Percentiles rank a stretch among this genome's conserved stretches.
phyloP scores from a whole-genome alignment of 2,113 vertebrate species.

The Nesoenas mayeri region DNA sequence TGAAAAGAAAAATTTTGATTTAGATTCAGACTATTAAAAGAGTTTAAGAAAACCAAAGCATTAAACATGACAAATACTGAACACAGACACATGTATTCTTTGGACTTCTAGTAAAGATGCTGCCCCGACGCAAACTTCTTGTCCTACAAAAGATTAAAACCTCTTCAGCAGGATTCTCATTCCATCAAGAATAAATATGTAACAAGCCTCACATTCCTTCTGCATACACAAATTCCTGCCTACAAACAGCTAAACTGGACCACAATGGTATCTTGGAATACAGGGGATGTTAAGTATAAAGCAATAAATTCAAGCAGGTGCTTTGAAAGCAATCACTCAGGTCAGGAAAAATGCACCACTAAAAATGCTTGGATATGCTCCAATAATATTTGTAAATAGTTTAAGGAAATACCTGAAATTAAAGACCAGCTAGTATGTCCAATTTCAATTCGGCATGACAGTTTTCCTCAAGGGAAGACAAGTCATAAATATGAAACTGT shows the following conservation, averaged over 20 bases:
- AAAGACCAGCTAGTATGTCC: background rate
- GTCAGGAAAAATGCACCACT: background rate
- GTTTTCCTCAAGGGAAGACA: background rate
- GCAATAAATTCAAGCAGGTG: background rate
- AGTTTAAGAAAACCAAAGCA: background rate
- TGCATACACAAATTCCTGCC: background rate
- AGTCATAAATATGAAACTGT: background rate
- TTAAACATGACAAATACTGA: background rate
- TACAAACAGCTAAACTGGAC: background rate
- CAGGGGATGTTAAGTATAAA: background rate
- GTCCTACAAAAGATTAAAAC: background rate
- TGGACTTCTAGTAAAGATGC: background rate
- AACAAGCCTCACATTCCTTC: background rate
- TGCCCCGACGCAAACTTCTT: background rate
- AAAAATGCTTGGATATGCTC: background rate
- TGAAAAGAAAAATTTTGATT: background rate
- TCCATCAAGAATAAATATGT: background rate
- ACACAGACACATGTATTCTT: background rate
- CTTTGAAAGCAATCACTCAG: background rate
- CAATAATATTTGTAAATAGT: background rate
- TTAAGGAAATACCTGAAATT: constrained; percentile 29
- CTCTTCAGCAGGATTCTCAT: background rate
- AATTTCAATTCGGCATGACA: background rate
- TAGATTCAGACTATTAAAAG: background rate
- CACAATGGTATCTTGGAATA: background rate